Conservation (phyloP, 2,113 vertebrate species). For the Drymodes brunneopygia region DNA sequence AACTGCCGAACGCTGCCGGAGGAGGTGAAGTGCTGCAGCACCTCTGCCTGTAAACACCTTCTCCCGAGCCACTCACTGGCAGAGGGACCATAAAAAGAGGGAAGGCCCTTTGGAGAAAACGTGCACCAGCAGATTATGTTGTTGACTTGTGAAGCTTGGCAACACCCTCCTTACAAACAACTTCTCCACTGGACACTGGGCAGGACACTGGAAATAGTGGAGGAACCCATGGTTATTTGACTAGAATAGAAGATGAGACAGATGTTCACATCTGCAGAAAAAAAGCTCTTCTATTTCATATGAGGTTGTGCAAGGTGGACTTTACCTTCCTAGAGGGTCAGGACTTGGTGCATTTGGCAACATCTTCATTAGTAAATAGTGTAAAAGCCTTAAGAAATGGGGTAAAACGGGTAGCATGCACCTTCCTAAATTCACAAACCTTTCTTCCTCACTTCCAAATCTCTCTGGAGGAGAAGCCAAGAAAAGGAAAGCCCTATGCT, state of each 20-base stretch:
- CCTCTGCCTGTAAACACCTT: constrained; percentile 54
- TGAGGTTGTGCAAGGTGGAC: background rate
- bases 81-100: background rate
- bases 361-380: background rate
- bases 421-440: background rate
- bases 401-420: background rate
- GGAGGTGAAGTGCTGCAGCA: constrained; percentile 12
- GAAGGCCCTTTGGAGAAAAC: background rate
- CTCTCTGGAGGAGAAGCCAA: background rate
- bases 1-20: background rate
- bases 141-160: constrained; percentile 23
- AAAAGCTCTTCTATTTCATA: background rate
- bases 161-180: background rate
- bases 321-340: background rate
- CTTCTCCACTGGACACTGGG: background rate
- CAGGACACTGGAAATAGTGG: background rate
- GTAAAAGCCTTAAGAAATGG: background rate
- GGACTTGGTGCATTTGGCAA: background rate
- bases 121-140: background rate
- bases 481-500: background rate
- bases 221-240: background rate
- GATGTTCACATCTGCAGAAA: background rate
- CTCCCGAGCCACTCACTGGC: background rate
- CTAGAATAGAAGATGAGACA: background rate
- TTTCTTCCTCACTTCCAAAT: background rate